Percentiles rank a stretch among this genome's conserved stretches.
Evolutionary conservation across 2,888 invertebrate genomes (phyloP).

Genomic region (Dolichopus griseipennis): DNA sequence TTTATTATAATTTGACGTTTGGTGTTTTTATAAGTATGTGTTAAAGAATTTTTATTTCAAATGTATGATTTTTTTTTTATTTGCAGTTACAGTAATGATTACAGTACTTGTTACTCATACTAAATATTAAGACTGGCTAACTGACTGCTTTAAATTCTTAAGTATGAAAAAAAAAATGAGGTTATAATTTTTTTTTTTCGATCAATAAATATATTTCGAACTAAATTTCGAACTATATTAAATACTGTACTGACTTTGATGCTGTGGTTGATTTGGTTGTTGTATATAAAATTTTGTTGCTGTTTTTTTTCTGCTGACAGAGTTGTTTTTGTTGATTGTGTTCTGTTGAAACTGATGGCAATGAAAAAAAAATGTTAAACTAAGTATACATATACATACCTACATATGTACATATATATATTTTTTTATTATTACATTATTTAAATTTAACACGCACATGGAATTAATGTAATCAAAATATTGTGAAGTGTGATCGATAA

Average conservation of each 20-base stretch:
- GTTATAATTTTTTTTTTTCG: no score
- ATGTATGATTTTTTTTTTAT: no score
- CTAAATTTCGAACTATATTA: no score
- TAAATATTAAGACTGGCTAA: slow-evolving; percentile 12
- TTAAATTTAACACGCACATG: slow-evolving; percentile 24
- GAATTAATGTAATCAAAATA: slow-evolving; percentile 30
- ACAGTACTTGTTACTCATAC: slow-evolving; percentile 1
- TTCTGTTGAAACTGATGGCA: neutral
- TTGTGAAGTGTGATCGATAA: slow-evolving; percentile 20
- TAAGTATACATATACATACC: neutral
- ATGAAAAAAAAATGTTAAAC: neutral
- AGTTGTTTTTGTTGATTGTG: neutral
- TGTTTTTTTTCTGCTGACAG: neutral
- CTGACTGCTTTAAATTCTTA: no score
- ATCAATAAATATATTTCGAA: no score
- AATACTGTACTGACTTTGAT: no score
- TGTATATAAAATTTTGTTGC: neutral
- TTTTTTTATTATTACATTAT: neutral
- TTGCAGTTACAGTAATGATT: neutral
- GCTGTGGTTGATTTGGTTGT: no score
- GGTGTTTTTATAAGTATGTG: neutral
- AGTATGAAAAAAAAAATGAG: no score
- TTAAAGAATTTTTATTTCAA: no score
- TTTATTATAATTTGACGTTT: neutral
- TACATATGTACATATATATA: neutral